Evolutionary conservation across 1,140 invertebrate genomes (phyloP), one percentile per base, ranked within the genome.

Genomic region (Limonius californicus): DNA sequence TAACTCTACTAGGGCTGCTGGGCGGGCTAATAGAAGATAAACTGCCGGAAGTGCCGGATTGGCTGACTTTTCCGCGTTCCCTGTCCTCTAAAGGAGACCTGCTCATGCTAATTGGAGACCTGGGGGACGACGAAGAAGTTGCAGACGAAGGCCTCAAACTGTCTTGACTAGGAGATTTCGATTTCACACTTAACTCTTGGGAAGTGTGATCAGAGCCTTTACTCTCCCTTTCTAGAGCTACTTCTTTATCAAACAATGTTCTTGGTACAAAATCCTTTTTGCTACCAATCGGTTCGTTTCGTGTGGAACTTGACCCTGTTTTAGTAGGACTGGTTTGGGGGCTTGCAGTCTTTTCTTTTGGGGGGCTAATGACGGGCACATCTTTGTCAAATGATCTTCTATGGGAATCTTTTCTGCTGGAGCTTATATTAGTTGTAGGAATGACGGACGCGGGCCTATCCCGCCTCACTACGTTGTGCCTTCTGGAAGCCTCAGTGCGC

Each of bases 31-130:
- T 54, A 0, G 74, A 76, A 8, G 73, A 75, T 47, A 77, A 63
- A 68, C 73, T 77, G 3, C 78, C 79, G 4, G 79, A 81, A 8
- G 80, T 81, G 8, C 71, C 77, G 1, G 72, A 74, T 39, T 74
- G 57, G 70, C 68, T 76, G 54, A 76, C 73, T 32, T 66, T 69
- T 45, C 66, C 74, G 0, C 62, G 32, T 45, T 74, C 73, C 21
- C 75, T 69, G n/a, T 76, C 71, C 7, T 74, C 68, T n/a, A 61
- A 35, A 8, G 64, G 53, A 3, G 57, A 62, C 45, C 59, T 62
- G 19, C 14, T 63, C 23, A 42, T 47, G 35, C 50, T 39, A n/a
- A 35, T 11, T 1, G 62, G 65, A 15, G 62, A 67, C 35, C 61
- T 67, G 12, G 62, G 47, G 1, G 50, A 59, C 23, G 19, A 32